Conservation (phyloP, 2,797 vertebrate species). For the Bovichtus variegatus region DNA sequence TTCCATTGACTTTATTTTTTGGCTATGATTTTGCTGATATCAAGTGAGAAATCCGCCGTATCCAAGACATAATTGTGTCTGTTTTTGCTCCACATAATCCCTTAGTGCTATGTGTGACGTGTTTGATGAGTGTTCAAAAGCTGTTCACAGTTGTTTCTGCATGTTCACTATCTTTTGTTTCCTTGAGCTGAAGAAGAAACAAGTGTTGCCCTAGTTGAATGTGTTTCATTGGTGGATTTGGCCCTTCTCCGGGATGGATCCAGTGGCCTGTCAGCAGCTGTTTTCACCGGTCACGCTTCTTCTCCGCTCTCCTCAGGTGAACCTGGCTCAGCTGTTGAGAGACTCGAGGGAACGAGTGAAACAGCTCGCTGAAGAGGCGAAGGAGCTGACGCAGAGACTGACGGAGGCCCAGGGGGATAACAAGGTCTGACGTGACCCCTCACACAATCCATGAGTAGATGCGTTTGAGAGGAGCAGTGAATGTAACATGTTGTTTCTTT, state of each 20-base stretch:
- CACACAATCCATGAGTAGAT: not conserved
- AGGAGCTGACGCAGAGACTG: conserved; percentile 94
- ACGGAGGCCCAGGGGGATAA: conserved; percentile 96
- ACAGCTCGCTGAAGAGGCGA: conserved; percentile 91
- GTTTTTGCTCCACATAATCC: too few species aligned
- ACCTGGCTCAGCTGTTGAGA: conserved; percentile 92
- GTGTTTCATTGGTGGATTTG: not conserved
- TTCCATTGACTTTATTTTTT: too few species aligned
- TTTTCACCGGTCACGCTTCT: not conserved
- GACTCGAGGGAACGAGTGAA: conserved; percentile 92
- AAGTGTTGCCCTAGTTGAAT: not conserved
- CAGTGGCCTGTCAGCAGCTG: not conserved
- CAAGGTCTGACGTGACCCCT: conserved; percentile 85
- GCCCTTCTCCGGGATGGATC: not conserved
- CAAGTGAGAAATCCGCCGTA: too few species aligned
- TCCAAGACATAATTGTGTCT: too few species aligned
- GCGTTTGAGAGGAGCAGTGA: not conserved
- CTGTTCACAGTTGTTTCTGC: not conserved
- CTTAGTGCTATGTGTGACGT: not conserved
- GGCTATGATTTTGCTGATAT: too few species aligned
- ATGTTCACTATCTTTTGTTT: not conserved
- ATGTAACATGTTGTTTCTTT: not conserved
- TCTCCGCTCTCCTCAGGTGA: conserved; percentile 85
- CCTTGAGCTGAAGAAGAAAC: not conserved
- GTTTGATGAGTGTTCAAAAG: not conserved